Evolutionary conservation across 2,113 vertebrate genomes (phyloP).

Genomic region (Hippocampus mohnikei): DNA sequence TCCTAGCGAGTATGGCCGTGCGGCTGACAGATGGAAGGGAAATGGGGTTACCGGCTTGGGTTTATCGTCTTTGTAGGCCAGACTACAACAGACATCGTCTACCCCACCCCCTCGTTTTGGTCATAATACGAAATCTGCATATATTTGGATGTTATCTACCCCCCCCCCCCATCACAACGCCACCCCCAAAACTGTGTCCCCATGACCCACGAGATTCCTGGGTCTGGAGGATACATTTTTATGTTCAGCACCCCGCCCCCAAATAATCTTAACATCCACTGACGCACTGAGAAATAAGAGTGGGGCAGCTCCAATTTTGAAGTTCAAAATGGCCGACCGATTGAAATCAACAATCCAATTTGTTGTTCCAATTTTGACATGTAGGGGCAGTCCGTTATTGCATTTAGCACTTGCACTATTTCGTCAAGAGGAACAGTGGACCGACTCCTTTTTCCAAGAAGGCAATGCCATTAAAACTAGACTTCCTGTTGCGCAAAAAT

Average conservation of each 20-base stretch:
- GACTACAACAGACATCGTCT: constrained; percentile 41
- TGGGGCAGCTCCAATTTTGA: background rate
- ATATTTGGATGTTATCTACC: constrained; percentile 34
- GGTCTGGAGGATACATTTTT: background rate
- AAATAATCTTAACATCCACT: background rate
- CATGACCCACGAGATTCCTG: background rate
- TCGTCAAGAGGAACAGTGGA: too few species aligned
- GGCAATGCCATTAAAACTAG: too few species aligned
- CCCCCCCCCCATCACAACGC: background rate
- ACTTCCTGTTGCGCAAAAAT: too few species aligned
- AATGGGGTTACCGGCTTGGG: constrained; percentile 68
- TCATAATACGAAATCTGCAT: constrained; percentile 59
- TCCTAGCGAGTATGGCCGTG: constrained; percentile 62
- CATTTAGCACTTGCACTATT: too few species aligned
- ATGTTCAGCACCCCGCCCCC: background rate
- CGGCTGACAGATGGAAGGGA: constrained; percentile 70
- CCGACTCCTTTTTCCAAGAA: too few species aligned
- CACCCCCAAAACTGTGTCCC: background rate
- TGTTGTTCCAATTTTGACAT: too few species aligned
- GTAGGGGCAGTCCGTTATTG: too few species aligned
- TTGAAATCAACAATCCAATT: too few species aligned
- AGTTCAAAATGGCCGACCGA: too few species aligned
- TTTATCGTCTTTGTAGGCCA: constrained; percentile 67
- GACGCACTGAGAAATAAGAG: background rate
- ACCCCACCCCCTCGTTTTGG: constrained; percentile 28